A percentile compares a stretch with the other conserved stretches of the same genome.
Evolutionary conservation across 1,140 invertebrate genomes (phyloP).

Genomic region (Muscidifurax raptorellus): DNA sequence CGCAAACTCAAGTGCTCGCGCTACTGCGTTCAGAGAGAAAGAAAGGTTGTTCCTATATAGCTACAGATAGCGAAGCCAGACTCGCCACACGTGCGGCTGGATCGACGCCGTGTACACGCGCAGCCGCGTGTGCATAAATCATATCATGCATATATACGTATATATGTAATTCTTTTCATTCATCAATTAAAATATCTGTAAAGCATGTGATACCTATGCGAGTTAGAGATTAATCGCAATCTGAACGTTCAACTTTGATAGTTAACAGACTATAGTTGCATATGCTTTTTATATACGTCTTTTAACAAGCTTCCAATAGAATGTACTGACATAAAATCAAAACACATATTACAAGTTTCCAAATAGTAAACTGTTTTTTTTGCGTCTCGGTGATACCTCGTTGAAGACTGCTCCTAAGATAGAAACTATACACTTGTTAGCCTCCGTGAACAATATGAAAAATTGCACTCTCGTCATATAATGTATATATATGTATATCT

Average conservation of each 20-base stretch:
- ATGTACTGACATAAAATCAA: too few relatives aligned
- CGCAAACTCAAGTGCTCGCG: conserved; percentile 30
- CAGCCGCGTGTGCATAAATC: neutral
- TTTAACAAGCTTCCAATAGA: too few relatives aligned
- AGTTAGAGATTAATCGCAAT: neutral
- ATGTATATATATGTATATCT: neutral
- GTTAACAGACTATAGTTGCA: too few relatives aligned
- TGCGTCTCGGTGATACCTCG: too few relatives aligned
- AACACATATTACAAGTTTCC: too few relatives aligned
- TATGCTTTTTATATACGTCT: too few relatives aligned
- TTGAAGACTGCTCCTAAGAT: too few relatives aligned
- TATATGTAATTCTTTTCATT: conserved; percentile 11
- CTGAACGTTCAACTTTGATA: too few relatives aligned
- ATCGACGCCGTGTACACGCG: neutral
- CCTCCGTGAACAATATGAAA: neutral
- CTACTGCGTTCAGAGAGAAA: neutral
- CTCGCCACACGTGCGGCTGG: neutral
- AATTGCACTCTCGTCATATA: neutral
- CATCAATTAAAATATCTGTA: conserved; percentile 34
- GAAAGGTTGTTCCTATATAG: conserved; percentile 32
- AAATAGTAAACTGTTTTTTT: too few relatives aligned
- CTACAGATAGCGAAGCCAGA: conserved; percentile 19
- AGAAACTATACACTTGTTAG: neutral
- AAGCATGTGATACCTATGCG: conserved; percentile 3
- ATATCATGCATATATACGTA: neutral